Conservation (phyloP, 2,113 vertebrate species). For the Salvelinus fontinalis region DNA sequence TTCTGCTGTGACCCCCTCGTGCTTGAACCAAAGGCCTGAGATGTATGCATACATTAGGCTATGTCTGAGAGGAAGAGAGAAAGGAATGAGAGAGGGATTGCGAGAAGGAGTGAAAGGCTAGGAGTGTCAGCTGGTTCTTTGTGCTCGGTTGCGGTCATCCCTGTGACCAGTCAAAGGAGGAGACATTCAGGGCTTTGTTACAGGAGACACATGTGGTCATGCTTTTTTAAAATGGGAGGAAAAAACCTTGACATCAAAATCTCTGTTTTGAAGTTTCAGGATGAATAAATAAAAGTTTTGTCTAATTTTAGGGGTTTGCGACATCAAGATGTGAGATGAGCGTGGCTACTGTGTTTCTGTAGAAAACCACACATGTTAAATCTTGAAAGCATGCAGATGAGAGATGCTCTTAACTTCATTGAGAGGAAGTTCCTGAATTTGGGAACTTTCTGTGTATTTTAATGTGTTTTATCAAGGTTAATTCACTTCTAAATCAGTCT, state of each 20-base stretch:
- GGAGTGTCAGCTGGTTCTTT: slow-evolving; percentile 81
- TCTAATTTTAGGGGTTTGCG: too few species aligned
- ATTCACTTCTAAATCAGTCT: not conserved
- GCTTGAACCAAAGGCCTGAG: slow-evolving; percentile 67
- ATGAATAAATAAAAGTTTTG: slow-evolving; percentile 47
- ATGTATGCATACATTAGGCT: slow-evolving; percentile 78
- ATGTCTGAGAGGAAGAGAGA: slow-evolving; percentile 62
- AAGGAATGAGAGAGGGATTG: slow-evolving; percentile 61
- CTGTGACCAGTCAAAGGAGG: slow-evolving; percentile 83
- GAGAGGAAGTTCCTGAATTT: too few species aligned
- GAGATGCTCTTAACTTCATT: too few species aligned
- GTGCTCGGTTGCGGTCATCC: slow-evolving; percentile 82
- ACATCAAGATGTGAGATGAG: too few species aligned
- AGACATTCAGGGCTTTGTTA: slow-evolving; percentile 82
- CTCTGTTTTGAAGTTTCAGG: slow-evolving; percentile 58
- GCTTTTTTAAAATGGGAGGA: slow-evolving; percentile 55
- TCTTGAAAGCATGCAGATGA: too few species aligned
- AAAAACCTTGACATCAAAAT: slow-evolving; percentile 64
- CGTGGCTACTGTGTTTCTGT: too few species aligned
- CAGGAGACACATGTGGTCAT: slow-evolving; percentile 77
- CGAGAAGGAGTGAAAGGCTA: slow-evolving; percentile 71
- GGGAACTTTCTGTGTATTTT: too few species aligned
- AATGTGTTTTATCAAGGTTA: not conserved
- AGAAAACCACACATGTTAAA: too few species aligned
- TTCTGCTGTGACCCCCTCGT: slow-evolving; percentile 20